phyloP scores from a whole-genome alignment of 2,113 vertebrate genomes.

The Dicentrarchus labrax region DNA sequence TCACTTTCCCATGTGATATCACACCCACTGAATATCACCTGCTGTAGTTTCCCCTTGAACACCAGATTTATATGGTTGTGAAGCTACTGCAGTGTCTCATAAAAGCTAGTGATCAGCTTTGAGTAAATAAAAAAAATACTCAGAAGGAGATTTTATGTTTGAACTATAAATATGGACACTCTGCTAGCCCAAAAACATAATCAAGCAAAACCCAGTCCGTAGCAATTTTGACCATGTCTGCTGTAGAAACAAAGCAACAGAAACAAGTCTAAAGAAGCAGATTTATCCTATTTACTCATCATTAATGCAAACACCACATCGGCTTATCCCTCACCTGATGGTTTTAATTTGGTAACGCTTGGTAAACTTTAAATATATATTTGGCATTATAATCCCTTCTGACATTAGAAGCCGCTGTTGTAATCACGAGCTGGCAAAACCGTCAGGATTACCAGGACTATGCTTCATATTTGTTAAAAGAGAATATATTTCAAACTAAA shows the following conservation, averaged over 20 bases:
- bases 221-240: conserved; percentile 5
- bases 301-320: background rate
- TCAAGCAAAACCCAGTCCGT: conserved; percentile 7
- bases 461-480: background rate
- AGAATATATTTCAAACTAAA: conserved; percentile 5
- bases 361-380: background rate
- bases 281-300: background rate
- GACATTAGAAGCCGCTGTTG: background rate
- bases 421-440: background rate
- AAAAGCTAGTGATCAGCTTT: conserved; percentile 29
- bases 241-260: conserved; percentile 16
- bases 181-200: background rate
- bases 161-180: background rate
- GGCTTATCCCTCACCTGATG: background rate
- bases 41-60: conserved; percentile 48
- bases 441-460: background rate
- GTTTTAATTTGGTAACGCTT: background rate
- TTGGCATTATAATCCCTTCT: background rate
- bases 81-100: conserved; percentile 25
- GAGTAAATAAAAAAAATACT: conserved; percentile 26
- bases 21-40: conserved; percentile 66
- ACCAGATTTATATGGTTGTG: conserved; percentile 30
- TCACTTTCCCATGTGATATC: conserved; percentile 58
- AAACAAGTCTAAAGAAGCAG: background rate
- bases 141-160: conserved; percentile 18